phyloP scores from a whole-genome alignment of 2,888 invertebrate genomes.

The Drosophila anomalata region DNA sequence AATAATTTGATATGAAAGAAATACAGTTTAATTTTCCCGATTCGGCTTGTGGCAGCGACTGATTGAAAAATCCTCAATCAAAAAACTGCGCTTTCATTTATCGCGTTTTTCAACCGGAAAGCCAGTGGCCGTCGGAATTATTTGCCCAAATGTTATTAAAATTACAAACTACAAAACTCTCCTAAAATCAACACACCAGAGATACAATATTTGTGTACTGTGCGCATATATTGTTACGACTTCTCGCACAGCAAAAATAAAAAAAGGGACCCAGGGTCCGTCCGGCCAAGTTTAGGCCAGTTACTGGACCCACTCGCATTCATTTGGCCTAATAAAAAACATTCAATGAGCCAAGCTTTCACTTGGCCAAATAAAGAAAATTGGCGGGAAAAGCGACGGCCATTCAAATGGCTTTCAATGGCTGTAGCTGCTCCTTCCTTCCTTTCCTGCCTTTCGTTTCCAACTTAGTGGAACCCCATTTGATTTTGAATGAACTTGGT shows the following conservation, averaged over 20 bases:
- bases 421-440: slow-evolving; percentile 50
- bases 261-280: slow-evolving; percentile 6
- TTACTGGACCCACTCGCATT: slow-evolving; percentile 52
- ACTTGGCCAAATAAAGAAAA: slow-evolving; percentile 69
- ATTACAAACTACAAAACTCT: slow-evolving; percentile 44
- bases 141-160: slow-evolving; percentile 61
- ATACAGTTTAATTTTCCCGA: slow-evolving; percentile 73
- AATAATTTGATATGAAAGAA: slow-evolving; percentile 79
- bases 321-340: slow-evolving; percentile 75
- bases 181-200: slow-evolving; percentile 46
- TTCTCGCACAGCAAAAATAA: slow-evolving; percentile 51
- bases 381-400: slow-evolving; percentile 78
- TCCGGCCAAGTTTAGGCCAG: slow-evolving; percentile 17
- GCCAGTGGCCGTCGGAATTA: slow-evolving; percentile 17
- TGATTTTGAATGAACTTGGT: slow-evolving; percentile 78
- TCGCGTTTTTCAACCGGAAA: slow-evolving; percentile 44
- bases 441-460: background rate
- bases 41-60: slow-evolving; percentile 32
- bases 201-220: slow-evolving; percentile 33
- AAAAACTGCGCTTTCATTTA: slow-evolving; percentile 43
- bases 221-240: slow-evolving; percentile 57
- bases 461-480: slow-evolving; percentile 70
- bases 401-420: slow-evolving; percentile 75
- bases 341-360: slow-evolving; percentile 65
- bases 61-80: slow-evolving; percentile 72